phyloP scores from a whole-genome alignment of 2,113 vertebrate species.

The Phaethon lepturus region DNA sequence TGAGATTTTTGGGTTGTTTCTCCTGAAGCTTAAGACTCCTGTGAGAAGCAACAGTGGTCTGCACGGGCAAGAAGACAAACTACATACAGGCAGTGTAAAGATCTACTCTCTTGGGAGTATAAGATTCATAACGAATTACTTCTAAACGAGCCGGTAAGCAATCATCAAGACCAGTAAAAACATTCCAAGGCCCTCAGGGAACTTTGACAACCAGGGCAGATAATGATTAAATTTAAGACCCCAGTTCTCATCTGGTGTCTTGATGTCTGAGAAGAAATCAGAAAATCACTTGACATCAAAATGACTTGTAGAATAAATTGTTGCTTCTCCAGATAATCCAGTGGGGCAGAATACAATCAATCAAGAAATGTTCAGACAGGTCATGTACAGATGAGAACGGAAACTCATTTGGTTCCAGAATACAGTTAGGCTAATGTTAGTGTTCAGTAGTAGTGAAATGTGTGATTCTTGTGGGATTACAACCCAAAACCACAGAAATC shows the following conservation, averaged over 20 bases:
- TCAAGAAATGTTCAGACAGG: not conserved
- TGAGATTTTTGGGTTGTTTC: not conserved
- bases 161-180: not conserved
- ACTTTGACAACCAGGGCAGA: not conserved
- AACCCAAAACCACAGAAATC: not conserved
- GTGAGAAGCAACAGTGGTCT: not conserved
- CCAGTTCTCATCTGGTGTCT: not conserved
- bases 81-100: not conserved
- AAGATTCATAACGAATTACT: not conserved
- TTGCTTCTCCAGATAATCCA: not conserved
- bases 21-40: not conserved
- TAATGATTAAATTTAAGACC: not conserved
- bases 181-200: not conserved
- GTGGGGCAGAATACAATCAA: not conserved
- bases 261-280: not conserved
- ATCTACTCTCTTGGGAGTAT: not conserved
- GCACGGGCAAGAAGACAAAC: not conserved
- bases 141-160: not conserved
- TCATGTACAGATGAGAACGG: not conserved
- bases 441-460: not conserved
- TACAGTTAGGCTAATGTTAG: not conserved
- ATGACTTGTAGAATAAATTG: not conserved
- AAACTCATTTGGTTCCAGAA: not conserved
- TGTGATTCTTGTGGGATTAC: not conserved
- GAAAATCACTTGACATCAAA: not conserved